Conservation (phyloP, 2,113 vertebrate species). For the Chrysemys picta region DNA sequence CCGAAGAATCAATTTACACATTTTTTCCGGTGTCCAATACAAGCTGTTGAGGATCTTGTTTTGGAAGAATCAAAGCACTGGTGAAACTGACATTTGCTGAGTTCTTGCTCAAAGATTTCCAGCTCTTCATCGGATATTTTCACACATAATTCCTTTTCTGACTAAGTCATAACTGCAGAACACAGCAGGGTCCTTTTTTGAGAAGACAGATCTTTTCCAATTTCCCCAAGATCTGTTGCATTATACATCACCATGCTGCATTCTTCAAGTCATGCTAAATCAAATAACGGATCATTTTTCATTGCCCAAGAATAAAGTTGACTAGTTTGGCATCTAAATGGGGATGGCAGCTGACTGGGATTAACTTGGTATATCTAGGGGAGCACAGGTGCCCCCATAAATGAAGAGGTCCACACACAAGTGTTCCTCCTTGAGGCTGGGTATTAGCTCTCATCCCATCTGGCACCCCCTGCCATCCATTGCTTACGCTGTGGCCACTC, state of each 20-base stretch:
- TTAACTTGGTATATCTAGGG: constrained; percentile 22
- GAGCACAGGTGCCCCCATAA: background rate
- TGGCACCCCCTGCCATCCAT: too few species aligned
- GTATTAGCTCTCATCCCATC: too few species aligned
- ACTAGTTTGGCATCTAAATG: constrained; percentile 8
- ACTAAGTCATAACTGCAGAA: constrained; percentile 53
- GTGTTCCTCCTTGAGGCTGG: too few species aligned
- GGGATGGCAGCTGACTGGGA: background rate
- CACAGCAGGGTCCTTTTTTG: constrained; percentile 35
- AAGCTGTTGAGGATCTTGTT: constrained; percentile 39
- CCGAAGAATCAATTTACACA: background rate
- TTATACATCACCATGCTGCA: background rate
- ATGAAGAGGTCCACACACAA: background rate
- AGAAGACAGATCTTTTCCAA: constrained; percentile 17
- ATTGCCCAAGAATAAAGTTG: background rate
- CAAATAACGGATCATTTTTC: background rate
- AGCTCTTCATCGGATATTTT: constrained; percentile 56
- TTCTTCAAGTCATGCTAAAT: constrained; percentile 12
- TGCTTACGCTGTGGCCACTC: too few species aligned
- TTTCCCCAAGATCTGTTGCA: constrained; percentile 1
- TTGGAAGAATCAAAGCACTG: constrained; percentile 34
- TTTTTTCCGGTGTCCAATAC: constrained; percentile 6
- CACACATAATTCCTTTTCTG: constrained; percentile 42
- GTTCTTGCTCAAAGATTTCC: constrained; percentile 56
- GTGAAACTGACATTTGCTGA: constrained; percentile 55